phyloP scores from a whole-genome alignment of 1,140 invertebrate genomes.

The Plutomurus gul region DNA sequence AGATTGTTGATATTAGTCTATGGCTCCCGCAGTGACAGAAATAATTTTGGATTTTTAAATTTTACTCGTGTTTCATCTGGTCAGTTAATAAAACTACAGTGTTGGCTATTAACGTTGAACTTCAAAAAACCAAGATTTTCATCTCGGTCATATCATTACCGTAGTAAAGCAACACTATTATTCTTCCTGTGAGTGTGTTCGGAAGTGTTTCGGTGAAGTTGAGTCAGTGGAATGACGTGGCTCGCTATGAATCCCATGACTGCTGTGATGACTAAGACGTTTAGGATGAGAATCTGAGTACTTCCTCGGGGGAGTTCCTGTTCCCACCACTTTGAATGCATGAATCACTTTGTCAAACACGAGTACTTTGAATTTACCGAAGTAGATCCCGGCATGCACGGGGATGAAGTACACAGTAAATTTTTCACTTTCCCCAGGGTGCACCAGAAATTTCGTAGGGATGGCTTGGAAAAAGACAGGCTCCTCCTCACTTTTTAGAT shows the following conservation, averaged over 20 bases:
- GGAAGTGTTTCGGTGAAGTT: too few relatives aligned
- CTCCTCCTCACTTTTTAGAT: neutral
- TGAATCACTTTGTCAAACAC: neutral
- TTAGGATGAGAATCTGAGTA: too few relatives aligned
- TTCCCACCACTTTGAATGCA: neutral
- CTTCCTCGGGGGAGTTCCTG: neutral
- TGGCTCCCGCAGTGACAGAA: neutral
- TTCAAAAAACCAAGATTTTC: too few relatives aligned
- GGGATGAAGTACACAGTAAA: neutral
- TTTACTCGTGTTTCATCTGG: constrained; percentile 7
- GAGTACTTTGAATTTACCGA: neutral
- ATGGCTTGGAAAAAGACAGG: neutral
- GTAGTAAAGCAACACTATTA: too few relatives aligned
- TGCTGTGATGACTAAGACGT: too few relatives aligned
- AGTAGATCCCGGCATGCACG: neutral
- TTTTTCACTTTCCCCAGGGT: neutral
- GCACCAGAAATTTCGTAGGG: neutral
- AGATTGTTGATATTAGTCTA: constrained; percentile 6
- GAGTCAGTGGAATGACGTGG: too few relatives aligned
- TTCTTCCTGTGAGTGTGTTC: too few relatives aligned
- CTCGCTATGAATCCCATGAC: too few relatives aligned
- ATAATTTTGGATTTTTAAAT: constrained; percentile 9
- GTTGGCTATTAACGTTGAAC: constrained; percentile 6
- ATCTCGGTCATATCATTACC: too few relatives aligned
- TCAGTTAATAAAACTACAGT: constrained; percentile 5